These are phyloP conservation scores for Arvicanthis niloticus DNA, from an alignment of 2,113 vertebrate genomes.

Conservation along the genomic window DNA sequence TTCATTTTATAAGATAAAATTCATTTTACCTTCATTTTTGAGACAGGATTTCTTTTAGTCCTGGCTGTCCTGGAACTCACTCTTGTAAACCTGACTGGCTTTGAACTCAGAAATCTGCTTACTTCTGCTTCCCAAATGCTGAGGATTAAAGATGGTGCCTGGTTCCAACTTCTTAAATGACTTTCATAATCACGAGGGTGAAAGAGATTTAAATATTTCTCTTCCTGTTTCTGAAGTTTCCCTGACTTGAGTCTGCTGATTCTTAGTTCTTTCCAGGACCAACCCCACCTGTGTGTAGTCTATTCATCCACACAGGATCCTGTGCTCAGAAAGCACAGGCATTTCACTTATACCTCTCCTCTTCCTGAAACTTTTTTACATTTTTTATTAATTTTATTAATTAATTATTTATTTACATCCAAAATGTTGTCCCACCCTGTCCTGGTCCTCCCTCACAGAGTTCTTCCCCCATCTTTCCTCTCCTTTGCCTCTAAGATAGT, in stretches of 20 bases:
- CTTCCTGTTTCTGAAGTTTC: not conserved
- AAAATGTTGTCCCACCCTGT: too few species aligned
- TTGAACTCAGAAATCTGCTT: not conserved
- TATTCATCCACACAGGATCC: not conserved
- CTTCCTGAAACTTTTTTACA: too few species aligned
- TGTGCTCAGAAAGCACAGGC: not conserved
- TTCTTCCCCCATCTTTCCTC: too few species aligned
- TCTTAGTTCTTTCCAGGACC: not conserved
- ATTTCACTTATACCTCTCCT: not conserved
- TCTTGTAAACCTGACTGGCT: not conserved
- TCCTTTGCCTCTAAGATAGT: too few species aligned
- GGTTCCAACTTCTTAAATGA: not conserved
- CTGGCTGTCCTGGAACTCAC: not conserved
- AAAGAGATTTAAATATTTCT: not conserved
- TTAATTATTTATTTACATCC: too few species aligned
- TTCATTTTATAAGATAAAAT: too few species aligned
- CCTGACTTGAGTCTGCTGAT: not conserved
- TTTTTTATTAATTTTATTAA: too few species aligned
- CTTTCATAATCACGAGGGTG: not conserved
- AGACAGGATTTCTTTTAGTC: not conserved
- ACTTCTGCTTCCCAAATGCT: not conserved
- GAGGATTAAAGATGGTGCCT: not conserved
- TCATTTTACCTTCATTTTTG: not conserved
- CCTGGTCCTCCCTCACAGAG: too few species aligned
- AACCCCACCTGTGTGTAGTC: too few species aligned